phyloP scores from a whole-genome alignment of 2,888 invertebrate species.

The Drosophila pegasa region DNA sequence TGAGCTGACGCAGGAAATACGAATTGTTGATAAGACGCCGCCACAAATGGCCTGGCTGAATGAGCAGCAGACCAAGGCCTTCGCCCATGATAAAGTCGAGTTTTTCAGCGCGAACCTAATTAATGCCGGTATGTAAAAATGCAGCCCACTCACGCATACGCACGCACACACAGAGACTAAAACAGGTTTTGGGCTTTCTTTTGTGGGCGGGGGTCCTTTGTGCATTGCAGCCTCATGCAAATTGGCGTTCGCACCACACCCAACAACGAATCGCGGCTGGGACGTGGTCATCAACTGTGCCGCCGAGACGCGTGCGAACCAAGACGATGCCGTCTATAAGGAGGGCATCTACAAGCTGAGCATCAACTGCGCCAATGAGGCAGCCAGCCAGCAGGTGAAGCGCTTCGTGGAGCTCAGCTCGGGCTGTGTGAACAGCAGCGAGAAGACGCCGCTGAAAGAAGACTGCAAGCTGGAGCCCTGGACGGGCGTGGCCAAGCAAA shows the following conservation, averaged over 20 bases:
- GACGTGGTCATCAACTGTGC: constrained; percentile 95
- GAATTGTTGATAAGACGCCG: constrained; percentile 96
- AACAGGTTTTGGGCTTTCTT: constrained; percentile 56
- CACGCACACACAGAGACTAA: constrained; percentile 21
- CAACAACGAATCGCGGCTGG: constrained; percentile 87
- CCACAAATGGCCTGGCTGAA: constrained; percentile 97
- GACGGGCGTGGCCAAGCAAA: constrained; percentile 93
- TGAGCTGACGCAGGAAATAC: constrained; percentile 90
- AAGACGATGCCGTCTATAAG: constrained; percentile 95
- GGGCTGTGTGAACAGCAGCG: constrained; percentile 91
- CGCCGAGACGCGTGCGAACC: constrained; percentile 94
- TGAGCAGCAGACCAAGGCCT: constrained; percentile 89
- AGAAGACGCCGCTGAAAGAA: constrained; percentile 92
- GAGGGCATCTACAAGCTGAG: constrained; percentile 95
- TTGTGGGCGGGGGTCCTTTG: constrained; percentile 34
- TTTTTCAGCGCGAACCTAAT: constrained; percentile 97
- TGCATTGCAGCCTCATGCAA: constrained; percentile 90
- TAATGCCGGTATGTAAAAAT: constrained; percentile 89
- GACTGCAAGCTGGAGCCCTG: constrained; percentile 92
- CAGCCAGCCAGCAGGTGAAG: constrained; percentile 88
- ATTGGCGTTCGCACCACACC: constrained; percentile 89
- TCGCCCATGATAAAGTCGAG: constrained; percentile 91
- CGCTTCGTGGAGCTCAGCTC: constrained; percentile 94
- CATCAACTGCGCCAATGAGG: constrained; percentile 92
- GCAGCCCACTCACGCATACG: constrained; percentile 29